phyloP scores from a whole-genome alignment of 1,140 invertebrate genomes.

The Planococcus citri region DNA sequence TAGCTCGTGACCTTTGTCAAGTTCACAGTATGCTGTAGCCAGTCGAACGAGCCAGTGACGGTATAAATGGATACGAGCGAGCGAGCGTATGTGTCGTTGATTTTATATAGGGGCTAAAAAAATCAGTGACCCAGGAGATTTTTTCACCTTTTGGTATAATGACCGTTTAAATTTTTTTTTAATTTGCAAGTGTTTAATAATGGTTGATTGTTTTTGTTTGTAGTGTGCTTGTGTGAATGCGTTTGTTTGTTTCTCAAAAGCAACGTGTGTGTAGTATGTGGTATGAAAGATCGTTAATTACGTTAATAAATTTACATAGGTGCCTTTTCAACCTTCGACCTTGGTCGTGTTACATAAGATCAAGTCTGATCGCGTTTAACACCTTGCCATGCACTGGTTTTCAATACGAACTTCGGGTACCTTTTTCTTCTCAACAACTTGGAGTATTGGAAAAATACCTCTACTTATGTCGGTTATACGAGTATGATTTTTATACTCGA shows the following conservation, averaged over 20 bases:
- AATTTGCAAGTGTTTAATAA: neutral
- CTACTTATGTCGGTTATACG: too few relatives aligned
- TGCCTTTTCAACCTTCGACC: constrained; percentile 5
- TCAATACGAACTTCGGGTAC: too few relatives aligned
- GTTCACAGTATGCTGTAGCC: too few relatives aligned
- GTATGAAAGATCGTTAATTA: neutral
- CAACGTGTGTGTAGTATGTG: neutral
- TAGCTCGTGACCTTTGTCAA: too few relatives aligned
- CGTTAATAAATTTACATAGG: neutral
- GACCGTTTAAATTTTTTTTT: neutral
- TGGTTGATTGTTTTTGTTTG: neutral
- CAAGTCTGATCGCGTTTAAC: neutral
- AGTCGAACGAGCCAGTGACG: too few relatives aligned
- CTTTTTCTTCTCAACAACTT: too few relatives aligned
- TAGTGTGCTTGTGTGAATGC: too few relatives aligned
- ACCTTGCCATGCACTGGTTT: neutral
- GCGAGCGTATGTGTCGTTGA: too few relatives aligned
- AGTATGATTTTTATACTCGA: too few relatives aligned
- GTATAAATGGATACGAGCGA: too few relatives aligned
- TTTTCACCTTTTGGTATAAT: constrained; percentile 2
- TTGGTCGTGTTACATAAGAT: neutral
- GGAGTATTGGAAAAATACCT: too few relatives aligned
- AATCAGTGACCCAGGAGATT: neutral
- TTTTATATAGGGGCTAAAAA: neutral
- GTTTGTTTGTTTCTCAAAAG: neutral